A percentile compares a stretch with the other conserved stretches of the same genome.
Evolutionary conservation across 2,888 invertebrate species (phyloP).

Genomic region (Ichneumoninae sp.): DNA sequence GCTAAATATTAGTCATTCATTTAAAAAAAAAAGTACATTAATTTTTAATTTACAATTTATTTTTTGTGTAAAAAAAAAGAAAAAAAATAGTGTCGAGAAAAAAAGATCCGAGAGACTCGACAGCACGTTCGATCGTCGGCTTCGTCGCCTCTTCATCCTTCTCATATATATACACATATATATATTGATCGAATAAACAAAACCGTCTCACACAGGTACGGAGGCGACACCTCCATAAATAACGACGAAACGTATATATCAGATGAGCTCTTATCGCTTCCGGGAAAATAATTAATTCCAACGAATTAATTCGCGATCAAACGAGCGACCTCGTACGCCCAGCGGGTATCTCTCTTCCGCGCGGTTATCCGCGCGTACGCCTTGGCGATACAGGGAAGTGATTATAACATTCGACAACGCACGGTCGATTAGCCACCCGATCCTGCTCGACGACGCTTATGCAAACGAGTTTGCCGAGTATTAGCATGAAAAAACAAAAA

Average conservation of each 20-base stretch:
- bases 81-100: not conserved
- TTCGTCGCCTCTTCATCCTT: not conserved
- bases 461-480: constrained; percentile 44
- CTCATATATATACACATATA: not conserved
- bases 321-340: not conserved
- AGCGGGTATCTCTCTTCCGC: not conserved
- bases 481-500: constrained; percentile 21
- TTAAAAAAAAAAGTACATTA: no score
- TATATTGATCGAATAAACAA: not conserved
- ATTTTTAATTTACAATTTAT: no score
- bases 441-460: constrained; percentile 18
- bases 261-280: constrained; percentile 16
- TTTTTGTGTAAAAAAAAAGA: not conserved
- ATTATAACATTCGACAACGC: constrained; percentile 47
- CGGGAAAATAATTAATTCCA: constrained; percentile 44
- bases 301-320: constrained; percentile 29
- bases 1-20: no score
- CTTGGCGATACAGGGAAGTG: constrained; percentile 38
- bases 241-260: constrained; percentile 14
- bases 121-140: not conserved
- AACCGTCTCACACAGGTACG: not conserved
- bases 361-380: not conserved
- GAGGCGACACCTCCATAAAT: not conserved
- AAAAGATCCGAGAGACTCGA: not conserved
- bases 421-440: constrained; percentile 34